Base-by-base conservation (phyloP, 1,140 invertebrate genomes). In the Nilaparvata lugens region DNA sequence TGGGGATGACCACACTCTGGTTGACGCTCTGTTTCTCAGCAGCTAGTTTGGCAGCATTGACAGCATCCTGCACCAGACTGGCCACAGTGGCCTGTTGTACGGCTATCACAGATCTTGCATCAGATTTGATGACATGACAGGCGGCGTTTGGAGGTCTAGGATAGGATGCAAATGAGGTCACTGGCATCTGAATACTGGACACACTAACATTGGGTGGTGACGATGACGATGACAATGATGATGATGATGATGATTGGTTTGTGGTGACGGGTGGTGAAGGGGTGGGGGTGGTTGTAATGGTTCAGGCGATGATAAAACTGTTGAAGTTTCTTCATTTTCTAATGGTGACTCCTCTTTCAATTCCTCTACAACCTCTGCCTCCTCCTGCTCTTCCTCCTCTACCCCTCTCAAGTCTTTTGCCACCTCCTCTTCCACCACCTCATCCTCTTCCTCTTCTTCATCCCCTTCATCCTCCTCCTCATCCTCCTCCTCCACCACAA, bases 171-270 rank as follows among this genome's bases (percentile, higher is more conserved):
- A 66, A 66, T 4, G 70, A 62, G 6, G 65, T 57, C 16, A 61
- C 62, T n/a, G 66, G 28, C 43, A 63, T 66, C 11, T 40, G 31
- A 35, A 35, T 35, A 61, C 16, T 48, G n/a, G 45, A 68, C 71
- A 81, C 80, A 67, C 79, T 73, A 66, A 81, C 79, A 69, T 82
- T 79, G 0, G 79, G 80, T 3, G 80, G 79, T 9, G 79, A 81
- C 9, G 80, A 79, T 5, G 80, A 81, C 4, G 80, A 79, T 61
- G 81, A 81, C 3, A 79, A 82, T 64, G 81, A 81, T 52, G 80
- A 79, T 31, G 81, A 78, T 5, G 79, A 48, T 48, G 45, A 11
- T 19, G 43, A 45, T 45, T 45, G n/a, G 43, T 16, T 45, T n/a
- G 21, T 48, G 11, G 21, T 48, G 45, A 48, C 21, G 5, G 18